Percentiles rank a stretch among this genome's conserved stretches.
Evolutionary conservation across 2,797 vertebrate species (phyloP).

Genomic region (Varecia variegata): DNA sequence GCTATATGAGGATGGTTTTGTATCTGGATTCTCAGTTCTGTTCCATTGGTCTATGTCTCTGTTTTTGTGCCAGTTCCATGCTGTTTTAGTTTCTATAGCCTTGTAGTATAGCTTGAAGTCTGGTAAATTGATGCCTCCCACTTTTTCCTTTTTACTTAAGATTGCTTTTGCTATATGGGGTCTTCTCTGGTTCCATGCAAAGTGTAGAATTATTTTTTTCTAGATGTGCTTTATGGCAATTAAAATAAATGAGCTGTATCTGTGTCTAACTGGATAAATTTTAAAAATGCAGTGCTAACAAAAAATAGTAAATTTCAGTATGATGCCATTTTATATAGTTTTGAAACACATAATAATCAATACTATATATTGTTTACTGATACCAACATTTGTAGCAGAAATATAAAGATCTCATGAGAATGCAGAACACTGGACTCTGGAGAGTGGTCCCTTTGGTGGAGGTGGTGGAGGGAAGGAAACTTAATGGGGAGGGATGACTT

Average conservation of each 20-base stretch:
- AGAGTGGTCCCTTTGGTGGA: not conserved
- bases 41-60: too few relatives aligned
- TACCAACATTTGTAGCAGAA: not conserved
- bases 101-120: too few relatives aligned
- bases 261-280: not conserved
- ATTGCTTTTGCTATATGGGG: too few relatives aligned
- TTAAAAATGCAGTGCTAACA: not conserved
- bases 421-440: not conserved
- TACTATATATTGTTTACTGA: not conserved
- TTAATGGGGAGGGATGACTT: not conserved
- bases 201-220: too few relatives aligned
- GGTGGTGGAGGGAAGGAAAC: not conserved
- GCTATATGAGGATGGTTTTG: too few relatives aligned
- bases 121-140: too few relatives aligned
- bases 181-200: too few relatives aligned
- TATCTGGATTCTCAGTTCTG: too few relatives aligned
- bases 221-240: not conserved
- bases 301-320: not conserved
- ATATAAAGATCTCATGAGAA: not conserved
- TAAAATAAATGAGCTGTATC: constrained; percentile 17
- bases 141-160: too few relatives aligned
- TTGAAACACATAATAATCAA: not conserved
- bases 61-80: too few relatives aligned
- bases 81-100: too few relatives aligned
- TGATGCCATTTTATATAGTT: not conserved